Conservation (phyloP, 2,113 vertebrate species). For the Melierax canorus region DNA sequence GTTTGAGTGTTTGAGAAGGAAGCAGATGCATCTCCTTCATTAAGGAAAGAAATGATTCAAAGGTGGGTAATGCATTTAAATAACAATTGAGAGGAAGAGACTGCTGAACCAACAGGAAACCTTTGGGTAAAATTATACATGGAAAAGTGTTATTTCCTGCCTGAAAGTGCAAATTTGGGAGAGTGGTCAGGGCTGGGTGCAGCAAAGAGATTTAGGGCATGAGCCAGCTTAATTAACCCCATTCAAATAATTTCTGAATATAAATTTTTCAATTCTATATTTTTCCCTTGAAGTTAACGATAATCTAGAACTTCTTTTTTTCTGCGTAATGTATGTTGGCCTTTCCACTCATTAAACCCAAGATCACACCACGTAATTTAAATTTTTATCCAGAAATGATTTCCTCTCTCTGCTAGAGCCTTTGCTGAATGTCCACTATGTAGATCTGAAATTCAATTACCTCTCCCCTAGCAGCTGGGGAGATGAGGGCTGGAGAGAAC, state of each 20-base stretch:
- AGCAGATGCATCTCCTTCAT: not conserved
- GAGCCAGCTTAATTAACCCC: not conserved
- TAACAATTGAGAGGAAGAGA: not conserved
- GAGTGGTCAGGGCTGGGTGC: not conserved
- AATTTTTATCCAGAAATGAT: conserved; percentile 21
- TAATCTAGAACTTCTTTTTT: not conserved
- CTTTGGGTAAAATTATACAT: not conserved
- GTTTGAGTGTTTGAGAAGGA: not conserved
- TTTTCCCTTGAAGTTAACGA: not conserved
- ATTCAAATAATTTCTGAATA: not conserved
- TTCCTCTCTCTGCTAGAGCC: conserved; percentile 8
- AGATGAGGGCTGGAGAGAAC: not conserved
- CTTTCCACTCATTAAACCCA: conserved; percentile 9
- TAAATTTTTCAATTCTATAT: not conserved
- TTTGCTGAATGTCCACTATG: not conserved
- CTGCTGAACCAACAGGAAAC: not conserved
- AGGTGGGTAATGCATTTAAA: not conserved
- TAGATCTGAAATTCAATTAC: conserved; percentile 48
- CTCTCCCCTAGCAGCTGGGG: conserved; percentile 19
- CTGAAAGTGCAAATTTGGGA: not conserved
- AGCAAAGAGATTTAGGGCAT: not conserved
- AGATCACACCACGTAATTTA: conserved; percentile 21
- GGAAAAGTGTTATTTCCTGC: not conserved
- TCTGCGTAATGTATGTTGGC: not conserved
- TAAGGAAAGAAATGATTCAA: not conserved